Base-by-base conservation (phyloP, 1,140 invertebrate species). In the Pogonomyrmex barbatus region DNA sequence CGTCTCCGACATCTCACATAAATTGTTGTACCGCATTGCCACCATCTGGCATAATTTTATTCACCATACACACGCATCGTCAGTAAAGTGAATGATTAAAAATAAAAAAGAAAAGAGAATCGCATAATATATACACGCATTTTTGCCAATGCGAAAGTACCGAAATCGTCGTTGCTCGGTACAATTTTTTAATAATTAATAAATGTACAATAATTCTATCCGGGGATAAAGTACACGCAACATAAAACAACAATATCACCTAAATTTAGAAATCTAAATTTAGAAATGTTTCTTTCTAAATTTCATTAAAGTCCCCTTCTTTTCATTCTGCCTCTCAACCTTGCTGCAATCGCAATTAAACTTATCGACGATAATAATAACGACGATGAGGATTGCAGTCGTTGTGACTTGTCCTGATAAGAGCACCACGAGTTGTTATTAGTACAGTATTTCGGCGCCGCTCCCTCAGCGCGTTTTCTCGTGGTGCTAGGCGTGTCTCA, bases 181-280 rank as follows among this genome's bases (percentile, higher is more conserved):
- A 75, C 84, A 77, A 89, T 86, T 47, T 68, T 60, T 91, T 92
- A 94, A 94, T 92, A 93, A 93, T 89, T 77, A 92, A 94, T 93
- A 93, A 93, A 94, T 81, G 87, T 78, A 91, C 70, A 89, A 89
- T 87, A 89, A 93, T 91, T 90, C 78, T 79, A 89, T 50, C 17
- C 17, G 9, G 24, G 70, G 17, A 56, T 54, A 81, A 94, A 90
- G 89, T 88, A 82, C 87, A 86, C 47, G 85, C 63, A 84, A 92
- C 91, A 93, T 90, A 94, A 94, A 92, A 93, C 92, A 93, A 94
- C 91, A 92, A 93, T 92, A 91, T 93, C 83, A 92, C 86, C 92
- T 93, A 94, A 90, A 93, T 93, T 45, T 30, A 71, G 14, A 60
- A 76, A 14, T 58, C 36, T 39, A 24, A 24, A 24, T 24, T 24